Base-by-base conservation (phyloP, 2,888 invertebrate species). In the Bugulina stolonifera region DNA sequence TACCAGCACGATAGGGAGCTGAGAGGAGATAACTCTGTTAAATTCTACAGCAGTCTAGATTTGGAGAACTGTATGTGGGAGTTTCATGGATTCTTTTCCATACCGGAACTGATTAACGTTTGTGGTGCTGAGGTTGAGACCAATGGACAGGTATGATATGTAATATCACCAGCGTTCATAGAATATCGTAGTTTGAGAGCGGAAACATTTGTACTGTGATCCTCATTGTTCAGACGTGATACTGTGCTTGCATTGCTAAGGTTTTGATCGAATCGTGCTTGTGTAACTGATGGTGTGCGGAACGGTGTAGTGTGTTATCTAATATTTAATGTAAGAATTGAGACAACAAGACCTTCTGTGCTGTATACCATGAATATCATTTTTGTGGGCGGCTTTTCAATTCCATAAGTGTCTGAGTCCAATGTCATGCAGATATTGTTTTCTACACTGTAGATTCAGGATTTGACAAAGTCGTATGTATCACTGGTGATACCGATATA, bases 11-110 rank as follows among this genome's bases (percentile, higher is more conserved):
- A 78, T 71, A 70, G 75, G 1, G 73, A 77, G 22, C 72, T 83
- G 55, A 73, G 82, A 14, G 73, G 77, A 2, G 76, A 78, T n/a
- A 73, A 76, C 29, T 79, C 80, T 22, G 77, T 79, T 14, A 78
- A 82, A 70, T 84, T 84, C 76, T 84, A 84, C 78, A 81, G 83
- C 54, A 82, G 82, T 72, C 75, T 84, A 3, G 81, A 84, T 74
- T 74, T 83, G 27, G 81, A 83, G 73, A 78, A 83, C 0, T 84
- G 84, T 76, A 75, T 82, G 74, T 84, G 84, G 84, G 79, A 80
- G 72, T 84, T 84, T 77, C 80, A 79, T 23, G 77, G 78, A 23
- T 80, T 80, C 73, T 84, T 79, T 76, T 79, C 80, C 73, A 80
- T 84, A 81, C 81, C 83, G 0, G 83, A 83, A 70, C 77, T 84